These are phyloP conservation scores for Apodemus speciosus DNA, from an alignment of 2,113 vertebrate species.

Conservation along the genomic window DNA sequence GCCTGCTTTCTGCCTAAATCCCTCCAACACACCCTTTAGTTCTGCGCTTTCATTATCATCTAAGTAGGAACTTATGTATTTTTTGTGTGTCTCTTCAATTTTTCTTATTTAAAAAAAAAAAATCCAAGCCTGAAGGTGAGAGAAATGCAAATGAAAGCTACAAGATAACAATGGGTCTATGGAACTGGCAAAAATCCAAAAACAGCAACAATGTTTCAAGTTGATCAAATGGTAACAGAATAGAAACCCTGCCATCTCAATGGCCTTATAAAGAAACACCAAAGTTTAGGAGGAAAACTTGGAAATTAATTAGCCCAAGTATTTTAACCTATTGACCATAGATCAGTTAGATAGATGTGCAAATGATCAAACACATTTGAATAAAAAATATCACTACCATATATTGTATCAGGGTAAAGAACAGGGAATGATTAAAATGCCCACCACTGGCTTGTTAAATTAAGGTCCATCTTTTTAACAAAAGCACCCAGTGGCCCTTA, in stretches of 20 bases:
- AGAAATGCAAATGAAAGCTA: slow-evolving; percentile 57
- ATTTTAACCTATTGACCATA: neutral
- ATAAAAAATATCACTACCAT: neutral
- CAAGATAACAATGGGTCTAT: slow-evolving; percentile 24
- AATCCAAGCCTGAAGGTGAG: slow-evolving; percentile 14
- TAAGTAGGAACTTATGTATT: slow-evolving; percentile 47
- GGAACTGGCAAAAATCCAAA: neutral
- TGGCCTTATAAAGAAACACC: neutral
- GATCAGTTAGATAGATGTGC: neutral
- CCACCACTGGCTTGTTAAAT: neutral
- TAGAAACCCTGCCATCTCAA: neutral
- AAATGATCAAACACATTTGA: neutral
- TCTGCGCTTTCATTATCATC: slow-evolving; percentile 55
- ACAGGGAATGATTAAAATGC: slow-evolving; percentile 31
- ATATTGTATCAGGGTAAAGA: neutral
- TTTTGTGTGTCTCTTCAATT: slow-evolving; percentile 39
- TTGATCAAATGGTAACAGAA: neutral
- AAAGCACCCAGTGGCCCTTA: neutral
- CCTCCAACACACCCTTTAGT: slow-evolving; percentile 28
- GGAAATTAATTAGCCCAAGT: neutral
- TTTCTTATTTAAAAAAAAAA: slow-evolving; percentile 34
- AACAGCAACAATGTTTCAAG: neutral
- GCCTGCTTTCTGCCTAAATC: slow-evolving; percentile 59
- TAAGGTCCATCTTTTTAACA: neutral
- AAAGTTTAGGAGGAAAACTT: slow-evolving; percentile 30